Percentiles rank a stretch among this genome's conserved stretches.
Evolutionary conservation across 2,888 invertebrate species (phyloP).

Genomic region (Prosapia bicincta): DNA sequence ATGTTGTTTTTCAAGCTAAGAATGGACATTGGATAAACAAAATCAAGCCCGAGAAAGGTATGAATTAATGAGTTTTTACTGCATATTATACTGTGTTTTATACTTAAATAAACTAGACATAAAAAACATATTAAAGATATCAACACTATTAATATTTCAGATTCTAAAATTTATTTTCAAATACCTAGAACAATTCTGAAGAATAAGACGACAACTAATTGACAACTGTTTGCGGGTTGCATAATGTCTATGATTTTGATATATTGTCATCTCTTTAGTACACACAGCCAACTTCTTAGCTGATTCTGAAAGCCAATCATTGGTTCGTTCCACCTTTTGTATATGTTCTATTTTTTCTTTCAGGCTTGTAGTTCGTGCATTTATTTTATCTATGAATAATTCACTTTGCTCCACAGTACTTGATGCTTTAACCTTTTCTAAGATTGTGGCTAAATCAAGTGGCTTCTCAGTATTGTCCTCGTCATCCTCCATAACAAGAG

Average conservation of each 20-base stretch:
- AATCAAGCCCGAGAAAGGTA: no score
- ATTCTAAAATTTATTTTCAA: no score
- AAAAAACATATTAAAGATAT: no score
- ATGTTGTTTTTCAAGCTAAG: no score
- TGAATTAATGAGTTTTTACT: no score
- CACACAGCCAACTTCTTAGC: conserved; percentile 55
- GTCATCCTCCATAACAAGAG: conserved; percentile 50
- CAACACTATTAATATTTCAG: no score
- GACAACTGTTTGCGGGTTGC: conserved; percentile 60
- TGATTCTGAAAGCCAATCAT: conserved; percentile 57
- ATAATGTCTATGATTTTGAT: conserved; percentile 58
- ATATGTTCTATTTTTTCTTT: conserved; percentile 46
- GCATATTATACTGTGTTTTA: no score
- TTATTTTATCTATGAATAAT: neutral
- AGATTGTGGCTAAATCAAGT: neutral
- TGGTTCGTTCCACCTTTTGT: conserved; percentile 46
- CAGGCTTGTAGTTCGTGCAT: neutral
- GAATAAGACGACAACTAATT: conserved; percentile 25
- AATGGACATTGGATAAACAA: no score
- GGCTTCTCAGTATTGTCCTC: conserved; percentile 13
- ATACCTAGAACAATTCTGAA: conserved; percentile 33
- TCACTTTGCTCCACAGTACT: neutral
- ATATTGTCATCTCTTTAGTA: conserved; percentile 50
- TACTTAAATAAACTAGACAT: no score
- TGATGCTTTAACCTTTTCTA: neutral